Evolutionary conservation across 2,113 vertebrate genomes (phyloP).

Genomic region (Lagopus leucura): DNA sequence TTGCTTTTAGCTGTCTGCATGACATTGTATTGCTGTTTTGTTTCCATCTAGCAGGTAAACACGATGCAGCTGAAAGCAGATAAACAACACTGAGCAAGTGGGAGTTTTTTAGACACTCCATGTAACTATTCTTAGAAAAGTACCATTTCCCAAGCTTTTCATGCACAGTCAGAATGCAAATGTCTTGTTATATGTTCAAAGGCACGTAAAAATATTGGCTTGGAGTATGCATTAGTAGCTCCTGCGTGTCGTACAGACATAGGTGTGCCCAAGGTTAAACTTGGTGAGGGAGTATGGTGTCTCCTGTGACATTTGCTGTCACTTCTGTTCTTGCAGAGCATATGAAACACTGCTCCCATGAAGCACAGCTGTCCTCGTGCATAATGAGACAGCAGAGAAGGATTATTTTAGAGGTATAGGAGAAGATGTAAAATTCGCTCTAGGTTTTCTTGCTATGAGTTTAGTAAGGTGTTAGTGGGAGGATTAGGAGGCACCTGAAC

Average conservation of each 20-base stretch:
- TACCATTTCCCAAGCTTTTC: neutral
- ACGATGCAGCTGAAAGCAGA: neutral
- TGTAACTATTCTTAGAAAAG: neutral
- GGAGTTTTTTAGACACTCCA: neutral
- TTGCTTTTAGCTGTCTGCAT: neutral
- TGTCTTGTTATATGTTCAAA: neutral
- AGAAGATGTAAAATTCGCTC: neutral
- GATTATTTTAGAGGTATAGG: neutral
- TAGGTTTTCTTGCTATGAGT: neutral
- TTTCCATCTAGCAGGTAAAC: neutral
- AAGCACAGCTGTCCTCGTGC: neutral
- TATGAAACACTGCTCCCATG: rapidly evolving
- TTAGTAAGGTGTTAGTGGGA: neutral
- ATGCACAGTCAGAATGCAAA: neutral
- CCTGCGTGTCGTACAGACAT: neutral
- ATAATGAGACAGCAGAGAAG: neutral
- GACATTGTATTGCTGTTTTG: neutral
- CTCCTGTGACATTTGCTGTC: neutral
- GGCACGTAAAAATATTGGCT: neutral
- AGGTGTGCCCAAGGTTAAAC: neutral
- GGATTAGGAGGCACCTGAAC: neutral
- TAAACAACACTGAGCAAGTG: neutral
- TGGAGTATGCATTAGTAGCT: neutral
- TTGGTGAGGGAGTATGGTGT: neutral
- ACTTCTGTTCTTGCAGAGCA: neutral